A percentile compares a stretch with the other conserved stretches of the same genome.
phyloP scores from a whole-genome alignment of 1,140 invertebrate genomes.

The Andricus grossulariae region DNA sequence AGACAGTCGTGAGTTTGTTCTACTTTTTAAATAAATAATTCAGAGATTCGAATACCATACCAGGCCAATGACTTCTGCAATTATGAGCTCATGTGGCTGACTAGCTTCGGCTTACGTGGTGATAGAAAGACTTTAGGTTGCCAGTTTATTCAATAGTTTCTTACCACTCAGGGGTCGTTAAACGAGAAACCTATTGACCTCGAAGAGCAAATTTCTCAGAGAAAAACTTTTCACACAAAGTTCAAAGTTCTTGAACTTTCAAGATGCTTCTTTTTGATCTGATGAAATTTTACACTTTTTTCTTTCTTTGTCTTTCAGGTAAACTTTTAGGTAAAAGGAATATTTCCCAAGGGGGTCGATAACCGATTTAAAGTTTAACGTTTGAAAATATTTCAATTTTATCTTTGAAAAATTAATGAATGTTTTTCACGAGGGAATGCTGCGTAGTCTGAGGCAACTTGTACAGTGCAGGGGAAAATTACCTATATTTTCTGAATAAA shows the following conservation, averaged over 20 bases:
- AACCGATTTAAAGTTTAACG: no score
- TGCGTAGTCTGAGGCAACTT: no score
- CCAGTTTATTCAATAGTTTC: slow-evolving; percentile 5
- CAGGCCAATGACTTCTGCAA: background rate
- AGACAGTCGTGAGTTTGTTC: slow-evolving; percentile 59
- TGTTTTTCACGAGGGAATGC: no score
- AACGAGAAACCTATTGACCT: background rate
- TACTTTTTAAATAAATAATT: slow-evolving; percentile 64
- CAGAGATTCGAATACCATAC: slow-evolving; percentile 36
- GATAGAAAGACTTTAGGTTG: background rate
- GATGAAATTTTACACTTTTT: background rate
- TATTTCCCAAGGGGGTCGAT: background rate
- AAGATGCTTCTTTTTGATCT: background rate
- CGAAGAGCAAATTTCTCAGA: background rate
- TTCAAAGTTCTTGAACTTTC: background rate
- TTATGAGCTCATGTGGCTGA: background rate
- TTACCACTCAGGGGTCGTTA: background rate
- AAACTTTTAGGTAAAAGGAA: background rate
- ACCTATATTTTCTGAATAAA: no score
- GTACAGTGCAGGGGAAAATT: no score
- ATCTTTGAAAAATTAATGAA: no score
- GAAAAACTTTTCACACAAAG: background rate
- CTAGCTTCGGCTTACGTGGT: slow-evolving; percentile 1
- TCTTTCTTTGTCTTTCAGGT: background rate
- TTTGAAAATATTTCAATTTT: no score